Percentiles rank a stretch among this genome's conserved stretches.
These are phyloP conservation scores for Thripadectes ignobilis DNA, from an alignment of 2,797 vertebrate species.

Conservation along the genomic window DNA sequence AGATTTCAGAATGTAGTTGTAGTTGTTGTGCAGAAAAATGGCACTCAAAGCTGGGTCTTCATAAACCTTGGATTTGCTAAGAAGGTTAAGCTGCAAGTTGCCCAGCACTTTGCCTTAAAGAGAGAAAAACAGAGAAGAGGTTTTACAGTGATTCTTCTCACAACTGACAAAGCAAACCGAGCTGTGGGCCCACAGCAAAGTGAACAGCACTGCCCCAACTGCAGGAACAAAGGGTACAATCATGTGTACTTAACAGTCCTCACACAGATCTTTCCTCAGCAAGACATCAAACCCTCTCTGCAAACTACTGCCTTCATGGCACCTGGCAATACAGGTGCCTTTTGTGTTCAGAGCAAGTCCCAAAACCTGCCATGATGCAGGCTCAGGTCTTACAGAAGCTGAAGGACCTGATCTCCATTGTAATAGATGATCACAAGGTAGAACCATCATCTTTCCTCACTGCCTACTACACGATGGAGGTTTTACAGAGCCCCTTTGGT, in stretches of 20 bases:
- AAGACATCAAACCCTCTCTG: neutral
- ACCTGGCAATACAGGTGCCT: neutral
- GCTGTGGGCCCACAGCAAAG: neutral
- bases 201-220: neutral
- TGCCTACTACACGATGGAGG: too few species aligned
- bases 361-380: neutral
- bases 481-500: neutral
- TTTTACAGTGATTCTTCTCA: neutral
- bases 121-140: neutral
- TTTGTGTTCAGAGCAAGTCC: neutral
- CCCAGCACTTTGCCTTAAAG: slow-evolving; percentile 91
- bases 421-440: neutral
- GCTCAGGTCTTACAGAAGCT: neutral
- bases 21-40: slow-evolving; percentile 97
- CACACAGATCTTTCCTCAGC: neutral
- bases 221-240: rapidly evolving
- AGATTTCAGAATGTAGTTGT: slow-evolving; percentile 98
- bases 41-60: slow-evolving; percentile 93
- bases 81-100: slow-evolving; percentile 93
- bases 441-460: neutral
- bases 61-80: slow-evolving; percentile 97
- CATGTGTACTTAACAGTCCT: neutral
- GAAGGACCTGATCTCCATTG: neutral
- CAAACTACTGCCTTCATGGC: neutral
- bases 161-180: neutral